Evolutionary conservation across 2,113 vertebrate genomes (phyloP).

Genomic region (Coreoperca whiteheadi): DNA sequence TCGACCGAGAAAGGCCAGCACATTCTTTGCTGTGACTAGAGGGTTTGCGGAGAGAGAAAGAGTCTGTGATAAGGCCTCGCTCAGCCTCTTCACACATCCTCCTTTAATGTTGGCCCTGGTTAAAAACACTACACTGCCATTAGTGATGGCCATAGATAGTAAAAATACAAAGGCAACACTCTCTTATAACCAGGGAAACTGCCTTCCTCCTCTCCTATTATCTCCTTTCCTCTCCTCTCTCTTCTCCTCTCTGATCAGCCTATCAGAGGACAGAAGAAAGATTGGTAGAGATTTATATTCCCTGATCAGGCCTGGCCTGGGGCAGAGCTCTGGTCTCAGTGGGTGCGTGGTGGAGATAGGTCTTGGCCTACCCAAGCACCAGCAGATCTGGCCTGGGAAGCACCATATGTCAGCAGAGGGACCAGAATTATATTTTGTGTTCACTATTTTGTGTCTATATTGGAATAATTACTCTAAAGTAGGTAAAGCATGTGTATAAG

Average conservation of each 20-base stretch:
- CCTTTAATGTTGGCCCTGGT: conserved; percentile 1
- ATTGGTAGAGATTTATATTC: no score
- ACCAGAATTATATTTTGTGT: neutral
- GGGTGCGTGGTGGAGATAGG: no score
- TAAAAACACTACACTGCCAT: neutral
- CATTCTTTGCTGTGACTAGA: neutral
- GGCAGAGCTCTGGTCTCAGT: neutral
- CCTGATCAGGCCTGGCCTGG: neutral
- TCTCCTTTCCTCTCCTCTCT: neutral
- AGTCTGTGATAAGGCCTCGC: neutral
- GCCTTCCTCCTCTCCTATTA: neutral
- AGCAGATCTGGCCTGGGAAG: neutral
- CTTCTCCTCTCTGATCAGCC: no score
- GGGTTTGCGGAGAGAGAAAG: neutral
- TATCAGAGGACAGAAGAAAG: no score
- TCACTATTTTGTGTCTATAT: neutral
- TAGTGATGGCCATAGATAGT: neutral
- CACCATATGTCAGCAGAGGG: neutral
- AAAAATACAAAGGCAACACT: conserved; percentile 7
- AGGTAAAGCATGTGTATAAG: neutral
- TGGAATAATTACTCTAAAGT: neutral
- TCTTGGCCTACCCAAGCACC: no score
- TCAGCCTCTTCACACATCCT: conserved; percentile 16
- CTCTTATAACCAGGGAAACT: neutral
- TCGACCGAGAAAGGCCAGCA: neutral